These are phyloP conservation scores for Drosophila prosaltans DNA, from an alignment of 1,140 invertebrate genomes.

Conservation along the genomic window DNA sequence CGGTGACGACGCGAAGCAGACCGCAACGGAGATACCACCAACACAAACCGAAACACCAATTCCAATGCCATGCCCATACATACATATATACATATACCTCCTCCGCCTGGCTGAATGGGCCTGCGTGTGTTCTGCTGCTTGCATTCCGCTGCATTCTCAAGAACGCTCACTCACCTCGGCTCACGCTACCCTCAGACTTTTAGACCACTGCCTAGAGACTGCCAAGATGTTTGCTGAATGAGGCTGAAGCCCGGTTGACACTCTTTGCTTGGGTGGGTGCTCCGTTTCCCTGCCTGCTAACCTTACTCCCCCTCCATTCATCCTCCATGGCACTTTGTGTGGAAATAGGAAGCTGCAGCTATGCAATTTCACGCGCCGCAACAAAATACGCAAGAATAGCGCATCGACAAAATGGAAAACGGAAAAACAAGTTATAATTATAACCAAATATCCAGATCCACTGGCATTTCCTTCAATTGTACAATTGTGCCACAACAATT, in stretches of 20 bases:
- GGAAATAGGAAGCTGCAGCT: constrained; percentile 39
- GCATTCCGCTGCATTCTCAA: constrained; percentile 64
- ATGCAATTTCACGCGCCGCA: constrained; percentile 64
- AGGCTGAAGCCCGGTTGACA: constrained; percentile 49
- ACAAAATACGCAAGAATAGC: constrained; percentile 62
- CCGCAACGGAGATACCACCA: constrained; percentile 63
- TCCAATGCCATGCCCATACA: constrained; percentile 4
- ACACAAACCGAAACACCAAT: constrained; percentile 4
- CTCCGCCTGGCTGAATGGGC: constrained; percentile 52
- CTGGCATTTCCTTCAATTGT: constrained; percentile 43
- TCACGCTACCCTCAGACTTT: constrained; percentile 41
- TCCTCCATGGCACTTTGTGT: not conserved
- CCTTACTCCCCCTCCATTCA: not conserved
- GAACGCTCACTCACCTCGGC: constrained; percentile 60
- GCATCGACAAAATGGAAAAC: constrained; percentile 35
- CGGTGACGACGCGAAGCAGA: constrained; percentile 64
- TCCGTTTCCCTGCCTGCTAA: not conserved
- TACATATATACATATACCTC: not conserved
- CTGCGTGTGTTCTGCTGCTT: constrained; percentile 77
- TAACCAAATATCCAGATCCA: constrained; percentile 39
- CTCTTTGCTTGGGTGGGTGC: constrained; percentile 64
- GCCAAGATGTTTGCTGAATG: constrained; percentile 4
- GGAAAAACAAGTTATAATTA: constrained; percentile 72
- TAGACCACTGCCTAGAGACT: constrained; percentile 8
- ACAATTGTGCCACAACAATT: constrained; percentile 38